Conservation (phyloP, 2,797 vertebrate species). For the Myotis myotis region DNA sequence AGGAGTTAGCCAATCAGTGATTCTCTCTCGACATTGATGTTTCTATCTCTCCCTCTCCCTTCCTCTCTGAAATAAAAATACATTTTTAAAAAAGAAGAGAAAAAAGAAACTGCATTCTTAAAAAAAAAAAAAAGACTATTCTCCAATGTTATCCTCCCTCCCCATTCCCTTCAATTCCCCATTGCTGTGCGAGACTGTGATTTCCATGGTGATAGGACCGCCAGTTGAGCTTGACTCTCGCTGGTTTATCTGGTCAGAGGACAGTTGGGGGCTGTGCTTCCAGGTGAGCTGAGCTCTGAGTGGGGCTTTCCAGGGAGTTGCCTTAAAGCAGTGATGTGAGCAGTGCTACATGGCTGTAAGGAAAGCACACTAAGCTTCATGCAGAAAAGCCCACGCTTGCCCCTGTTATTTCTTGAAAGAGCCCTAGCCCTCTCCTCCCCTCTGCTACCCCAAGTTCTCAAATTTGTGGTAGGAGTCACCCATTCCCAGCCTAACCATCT, state of each 20-base stretch:
- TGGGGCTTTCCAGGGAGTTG: background rate
- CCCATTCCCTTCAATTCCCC: conserved; percentile 72
- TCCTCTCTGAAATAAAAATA: background rate
- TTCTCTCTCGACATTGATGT: background rate
- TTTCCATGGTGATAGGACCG: conserved; percentile 81
- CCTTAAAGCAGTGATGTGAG: background rate
- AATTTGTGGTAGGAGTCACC: background rate
- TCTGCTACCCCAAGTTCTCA: background rate
- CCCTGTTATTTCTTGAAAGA: background rate
- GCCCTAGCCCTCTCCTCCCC: background rate
- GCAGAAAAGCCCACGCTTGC: background rate
- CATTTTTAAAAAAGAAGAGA: background rate
- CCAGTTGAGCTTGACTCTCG: conserved; percentile 27
- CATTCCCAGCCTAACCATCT: background rate
- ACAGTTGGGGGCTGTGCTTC: background rate
- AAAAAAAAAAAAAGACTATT: conserved; percentile 58
- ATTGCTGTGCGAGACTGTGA: conserved; percentile 60
- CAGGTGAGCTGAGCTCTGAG: background rate
- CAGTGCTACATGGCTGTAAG: background rate
- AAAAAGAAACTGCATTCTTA: conserved; percentile 48
- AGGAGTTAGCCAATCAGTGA: background rate
- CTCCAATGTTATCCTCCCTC: conserved; percentile 58
- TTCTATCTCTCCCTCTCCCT: background rate
- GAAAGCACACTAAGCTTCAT: background rate
- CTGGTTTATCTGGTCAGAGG: conserved; percentile 54